Conservation (phyloP, 1,140 invertebrate species). For the Potamilus streckersoni region DNA sequence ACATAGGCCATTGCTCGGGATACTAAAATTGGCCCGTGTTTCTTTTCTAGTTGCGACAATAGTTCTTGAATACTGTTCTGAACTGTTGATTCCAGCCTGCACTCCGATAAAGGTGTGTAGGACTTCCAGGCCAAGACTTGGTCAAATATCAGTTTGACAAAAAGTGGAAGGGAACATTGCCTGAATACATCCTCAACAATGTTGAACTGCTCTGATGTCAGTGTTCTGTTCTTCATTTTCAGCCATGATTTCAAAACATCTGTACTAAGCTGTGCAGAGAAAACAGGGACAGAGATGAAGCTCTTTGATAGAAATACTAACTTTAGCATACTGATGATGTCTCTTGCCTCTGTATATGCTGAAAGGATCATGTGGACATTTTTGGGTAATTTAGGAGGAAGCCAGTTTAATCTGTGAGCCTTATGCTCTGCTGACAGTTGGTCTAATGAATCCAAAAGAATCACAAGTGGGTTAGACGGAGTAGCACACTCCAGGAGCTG, state of each 20-base stretch:
- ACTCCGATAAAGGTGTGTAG: slow-evolving; percentile 37
- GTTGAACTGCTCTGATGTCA: slow-evolving; percentile 46
- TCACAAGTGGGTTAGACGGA: slow-evolving; percentile 43
- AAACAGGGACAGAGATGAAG: slow-evolving; percentile 46
- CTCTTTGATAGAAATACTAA: slow-evolving; percentile 74
- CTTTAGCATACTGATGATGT: slow-evolving; percentile 51
- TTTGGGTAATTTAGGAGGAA: slow-evolving; percentile 41
- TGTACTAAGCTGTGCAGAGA: slow-evolving; percentile 38
- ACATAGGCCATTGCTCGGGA: slow-evolving; percentile 72
- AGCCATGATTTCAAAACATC: slow-evolving; percentile 53
- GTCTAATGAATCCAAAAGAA: slow-evolving; percentile 58
- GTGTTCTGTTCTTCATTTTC: slow-evolving; percentile 28
- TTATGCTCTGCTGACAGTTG: slow-evolving; percentile 43
- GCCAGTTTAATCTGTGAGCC: slow-evolving; percentile 52
- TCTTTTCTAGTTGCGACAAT: slow-evolving; percentile 44
- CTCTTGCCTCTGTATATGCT: slow-evolving; percentile 37
- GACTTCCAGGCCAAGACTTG: slow-evolving; percentile 50
- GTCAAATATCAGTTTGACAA: slow-evolving; percentile 53
- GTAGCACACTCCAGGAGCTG: slow-evolving; percentile 27
- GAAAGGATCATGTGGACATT: slow-evolving; percentile 53
- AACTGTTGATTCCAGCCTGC: slow-evolving; percentile 39
- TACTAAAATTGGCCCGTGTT: slow-evolving; percentile 50
- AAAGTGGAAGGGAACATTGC: slow-evolving; percentile 53
- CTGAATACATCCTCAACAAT: slow-evolving; percentile 47
- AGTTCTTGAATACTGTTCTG: slow-evolving; percentile 96